Evolutionary conservation across 2,113 vertebrate genomes (phyloP).

Genomic region (Ptyas mucosa): DNA sequence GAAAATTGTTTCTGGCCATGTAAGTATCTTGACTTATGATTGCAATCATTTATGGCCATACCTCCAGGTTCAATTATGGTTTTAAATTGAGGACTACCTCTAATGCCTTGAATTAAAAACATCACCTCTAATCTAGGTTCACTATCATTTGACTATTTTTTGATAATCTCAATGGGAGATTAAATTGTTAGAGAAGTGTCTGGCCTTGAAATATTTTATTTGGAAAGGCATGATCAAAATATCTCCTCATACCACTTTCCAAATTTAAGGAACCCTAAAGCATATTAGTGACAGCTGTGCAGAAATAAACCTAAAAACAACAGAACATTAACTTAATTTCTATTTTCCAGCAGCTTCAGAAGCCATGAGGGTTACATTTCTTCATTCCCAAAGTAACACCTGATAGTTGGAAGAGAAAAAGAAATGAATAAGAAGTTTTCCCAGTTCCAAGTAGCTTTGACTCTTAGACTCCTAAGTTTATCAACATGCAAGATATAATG

Average conservation of each 20-base stretch:
- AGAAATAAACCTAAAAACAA: background rate
- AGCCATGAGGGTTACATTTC: background rate
- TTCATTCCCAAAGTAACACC: background rate
- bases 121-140: background rate
- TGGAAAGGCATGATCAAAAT: background rate
- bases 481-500: background rate
- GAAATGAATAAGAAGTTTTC: background rate
- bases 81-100: background rate
- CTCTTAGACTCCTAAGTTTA: background rate
- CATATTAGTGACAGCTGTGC: background rate
- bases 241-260: background rate
- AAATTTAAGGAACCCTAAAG: background rate
- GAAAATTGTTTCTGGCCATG: background rate
- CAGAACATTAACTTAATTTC: background rate
- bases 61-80: background rate
- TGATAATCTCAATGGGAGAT: background rate
- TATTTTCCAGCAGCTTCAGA: background rate
- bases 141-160: background rate
- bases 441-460: background rate
- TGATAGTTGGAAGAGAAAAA: background rate
- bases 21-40: background rate
- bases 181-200: background rate
- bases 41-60: background rate
- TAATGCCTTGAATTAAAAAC: background rate
- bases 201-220: background rate